Percentiles rank a stretch among this genome's conserved stretches.
Evolutionary conservation across 1,140 invertebrate genomes (phyloP).

Genomic region (Paralvinella palmiformis): DNA sequence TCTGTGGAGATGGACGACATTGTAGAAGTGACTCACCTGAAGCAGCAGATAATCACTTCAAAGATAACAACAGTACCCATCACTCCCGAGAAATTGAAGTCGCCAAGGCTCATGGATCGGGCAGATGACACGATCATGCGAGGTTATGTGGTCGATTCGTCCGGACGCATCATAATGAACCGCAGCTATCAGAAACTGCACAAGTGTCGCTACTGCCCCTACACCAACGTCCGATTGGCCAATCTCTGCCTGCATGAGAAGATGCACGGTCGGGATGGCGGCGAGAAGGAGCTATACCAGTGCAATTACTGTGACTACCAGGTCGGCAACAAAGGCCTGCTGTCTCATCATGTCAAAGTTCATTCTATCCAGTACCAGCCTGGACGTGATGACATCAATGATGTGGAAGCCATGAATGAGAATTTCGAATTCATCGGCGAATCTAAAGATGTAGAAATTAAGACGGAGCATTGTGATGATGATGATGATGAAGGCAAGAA

Average conservation of each 20-base stretch:
- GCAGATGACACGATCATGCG: conserved; percentile 7
- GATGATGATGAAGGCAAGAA: background rate
- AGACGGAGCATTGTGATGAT: background rate
- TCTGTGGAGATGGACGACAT: conserved; percentile 32
- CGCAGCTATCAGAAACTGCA: conserved; percentile 75
- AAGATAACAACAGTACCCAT: conserved; percentile 20
- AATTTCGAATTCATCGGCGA: too few relatives aligned
- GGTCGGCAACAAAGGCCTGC: conserved; percentile 68
- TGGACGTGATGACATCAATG: conserved; percentile 12
- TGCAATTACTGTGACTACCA: conserved; percentile 80
- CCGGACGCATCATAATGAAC: conserved; percentile 36
- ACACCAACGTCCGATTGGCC: conserved; percentile 63
- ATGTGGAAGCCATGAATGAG: conserved; percentile 5
- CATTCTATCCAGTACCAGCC: conserved; percentile 52
- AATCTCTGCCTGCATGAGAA: conserved; percentile 80
- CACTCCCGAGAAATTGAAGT: conserved; percentile 18
- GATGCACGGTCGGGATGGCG: conserved; percentile 64
- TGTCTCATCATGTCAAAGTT: conserved; percentile 73
- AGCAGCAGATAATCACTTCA: conserved; percentile 41
- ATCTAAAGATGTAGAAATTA: too few relatives aligned
- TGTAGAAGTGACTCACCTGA: conserved; percentile 40
- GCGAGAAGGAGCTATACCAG: conserved; percentile 62
- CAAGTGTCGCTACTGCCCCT: conserved; percentile 77
- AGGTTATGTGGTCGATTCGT: conserved; percentile 31
- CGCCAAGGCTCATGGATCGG: too few relatives aligned